Percentiles rank a stretch among this genome's conserved stretches.
phyloP scores from a whole-genome alignment of 2,797 vertebrate species.

The Anguilla megastoma region DNA sequence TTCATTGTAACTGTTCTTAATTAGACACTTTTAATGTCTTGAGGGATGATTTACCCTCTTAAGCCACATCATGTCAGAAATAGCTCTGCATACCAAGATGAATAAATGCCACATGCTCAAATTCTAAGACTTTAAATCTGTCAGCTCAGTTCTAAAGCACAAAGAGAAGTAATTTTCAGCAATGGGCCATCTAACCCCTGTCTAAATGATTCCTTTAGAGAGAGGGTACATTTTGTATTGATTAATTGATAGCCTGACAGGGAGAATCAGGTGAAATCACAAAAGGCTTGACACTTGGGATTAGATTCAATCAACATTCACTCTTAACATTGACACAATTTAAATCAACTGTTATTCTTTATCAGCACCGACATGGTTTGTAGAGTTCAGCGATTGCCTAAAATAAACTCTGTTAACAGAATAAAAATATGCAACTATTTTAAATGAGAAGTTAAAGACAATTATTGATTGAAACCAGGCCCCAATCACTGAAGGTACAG shows the following conservation, averaged over 20 bases:
- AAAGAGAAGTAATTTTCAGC: background rate
- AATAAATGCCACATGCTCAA: background rate
- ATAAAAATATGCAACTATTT: background rate
- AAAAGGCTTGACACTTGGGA: background rate
- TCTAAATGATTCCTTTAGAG: background rate
- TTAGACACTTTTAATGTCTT: background rate
- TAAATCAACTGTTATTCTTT: background rate
- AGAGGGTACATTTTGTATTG: background rate
- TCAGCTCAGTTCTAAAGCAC: background rate
- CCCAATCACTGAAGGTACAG: background rate
- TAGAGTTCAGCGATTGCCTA: background rate
- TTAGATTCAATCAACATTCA: background rate
- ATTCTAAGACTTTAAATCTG: background rate
- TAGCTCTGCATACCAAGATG: background rate
- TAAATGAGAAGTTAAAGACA: background rate
- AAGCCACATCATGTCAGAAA: background rate
- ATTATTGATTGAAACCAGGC: background rate
- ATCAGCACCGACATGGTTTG: background rate
- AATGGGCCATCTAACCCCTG: background rate
- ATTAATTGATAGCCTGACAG: background rate
- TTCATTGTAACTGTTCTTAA: background rate
- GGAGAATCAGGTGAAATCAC: background rate
- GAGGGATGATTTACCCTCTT: constrained; percentile 4
- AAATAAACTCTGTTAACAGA: background rate
- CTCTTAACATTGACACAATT: background rate